These are phyloP conservation scores for Helicolenus hilgendorfi DNA, from an alignment of 2,797 vertebrate species.

Conservation along the genomic window DNA sequence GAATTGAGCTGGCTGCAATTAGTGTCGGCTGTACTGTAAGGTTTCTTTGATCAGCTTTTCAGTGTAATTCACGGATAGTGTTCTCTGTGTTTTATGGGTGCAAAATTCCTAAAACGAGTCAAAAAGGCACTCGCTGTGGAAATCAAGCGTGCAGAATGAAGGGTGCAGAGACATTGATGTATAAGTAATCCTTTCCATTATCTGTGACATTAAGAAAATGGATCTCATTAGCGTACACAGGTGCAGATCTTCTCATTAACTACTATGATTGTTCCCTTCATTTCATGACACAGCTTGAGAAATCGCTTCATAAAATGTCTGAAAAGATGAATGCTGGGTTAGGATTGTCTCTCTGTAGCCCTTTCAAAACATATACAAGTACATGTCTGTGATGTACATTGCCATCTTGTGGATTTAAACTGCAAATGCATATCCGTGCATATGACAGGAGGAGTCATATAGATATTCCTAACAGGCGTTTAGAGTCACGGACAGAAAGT, in stretches of 20 bases:
- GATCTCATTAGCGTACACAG: constrained; percentile 61
- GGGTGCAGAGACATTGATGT: not conserved
- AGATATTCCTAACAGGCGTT: not conserved
- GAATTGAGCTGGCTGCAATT: constrained; percentile 64
- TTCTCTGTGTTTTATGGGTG: not conserved
- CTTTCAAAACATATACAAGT: not conserved
- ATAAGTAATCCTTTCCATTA: constrained; percentile 44
- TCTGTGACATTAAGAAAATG: constrained; percentile 66
- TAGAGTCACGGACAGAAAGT: not conserved
- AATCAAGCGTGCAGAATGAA: constrained; percentile 27
- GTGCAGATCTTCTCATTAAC: constrained; percentile 54
- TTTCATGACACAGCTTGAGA: constrained; percentile 49
- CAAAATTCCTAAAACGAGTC: constrained; percentile 16
- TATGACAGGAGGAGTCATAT: not conserved
- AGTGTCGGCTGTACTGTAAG: constrained; percentile 56
- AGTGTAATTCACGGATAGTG: constrained; percentile 14
- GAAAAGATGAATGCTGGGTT: constrained; percentile 37
- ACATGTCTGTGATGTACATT: constrained; percentile 38
- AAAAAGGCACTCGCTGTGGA: constrained; percentile 22
- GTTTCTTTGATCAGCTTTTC: constrained; percentile 57
- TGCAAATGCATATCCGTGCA: constrained; percentile 32
- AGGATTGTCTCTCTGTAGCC: not conserved
- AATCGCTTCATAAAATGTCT: constrained; percentile 27
- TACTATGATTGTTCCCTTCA: constrained; percentile 41
- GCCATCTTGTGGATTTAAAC: constrained; percentile 77